These are phyloP conservation scores for Scaptomyza polygonia DNA, from an alignment of 2,888 invertebrate species.

Conservation along the genomic window DNA sequence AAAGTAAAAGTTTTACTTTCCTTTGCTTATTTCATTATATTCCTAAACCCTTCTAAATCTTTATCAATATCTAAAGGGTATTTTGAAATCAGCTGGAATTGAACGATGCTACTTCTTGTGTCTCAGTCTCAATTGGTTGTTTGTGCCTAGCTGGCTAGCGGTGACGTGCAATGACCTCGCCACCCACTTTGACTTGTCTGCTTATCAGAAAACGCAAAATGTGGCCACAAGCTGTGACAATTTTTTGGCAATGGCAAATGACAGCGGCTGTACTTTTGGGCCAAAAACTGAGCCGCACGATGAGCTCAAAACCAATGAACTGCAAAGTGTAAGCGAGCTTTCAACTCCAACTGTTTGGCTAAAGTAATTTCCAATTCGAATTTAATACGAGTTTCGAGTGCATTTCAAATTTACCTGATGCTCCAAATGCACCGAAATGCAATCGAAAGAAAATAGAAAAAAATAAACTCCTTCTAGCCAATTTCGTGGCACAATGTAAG, in stretches of 20 bases:
- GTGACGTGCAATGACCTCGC: conserved; percentile 22
- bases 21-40: too few species aligned
- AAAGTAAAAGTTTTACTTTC: too few species aligned
- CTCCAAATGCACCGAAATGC: neutral
- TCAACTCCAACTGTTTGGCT: conserved; percentile 26
- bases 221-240: conserved; percentile 66
- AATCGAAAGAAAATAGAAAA: conserved; percentile 42
- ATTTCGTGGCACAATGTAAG: conserved; percentile 72
- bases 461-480: conserved; percentile 59
- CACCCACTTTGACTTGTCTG: conserved; percentile 17
- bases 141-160: neutral
- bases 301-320: conserved; percentile 60
- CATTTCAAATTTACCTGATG: conserved; percentile 59
- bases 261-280: conserved; percentile 50
- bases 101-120: neutral
- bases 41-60: too few species aligned
- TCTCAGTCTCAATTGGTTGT: neutral
- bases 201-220: conserved; percentile 20
- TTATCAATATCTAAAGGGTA: neutral
- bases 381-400: conserved; percentile 57
- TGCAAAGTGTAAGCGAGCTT: conserved; percentile 23
- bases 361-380: conserved; percentile 46
- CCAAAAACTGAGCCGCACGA: conserved; percentile 28
- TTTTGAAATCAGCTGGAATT: conserved; percentile 16
- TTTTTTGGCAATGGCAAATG: conserved; percentile 63